A percentile compares a stretch with the other conserved stretches of the same genome.
These are phyloP conservation scores for Asbolus verrucosus DNA, from an alignment of 1,140 invertebrate species.

Conservation along the genomic window DNA sequence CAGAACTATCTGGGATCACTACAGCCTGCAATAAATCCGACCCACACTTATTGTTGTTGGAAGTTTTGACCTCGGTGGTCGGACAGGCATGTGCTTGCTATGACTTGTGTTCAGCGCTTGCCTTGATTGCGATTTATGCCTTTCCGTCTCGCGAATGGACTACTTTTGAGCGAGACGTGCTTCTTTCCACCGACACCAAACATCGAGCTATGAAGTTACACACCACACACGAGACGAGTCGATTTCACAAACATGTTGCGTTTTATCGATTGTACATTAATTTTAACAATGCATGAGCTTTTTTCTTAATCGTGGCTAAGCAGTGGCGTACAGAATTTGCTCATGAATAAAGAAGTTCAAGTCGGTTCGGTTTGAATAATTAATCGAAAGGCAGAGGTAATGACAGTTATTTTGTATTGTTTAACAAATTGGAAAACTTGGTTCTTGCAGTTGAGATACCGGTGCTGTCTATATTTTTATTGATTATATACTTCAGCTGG, in stretches of 20 bases:
- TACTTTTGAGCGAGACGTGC: slow-evolving; percentile 22
- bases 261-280: slow-evolving; percentile 1
- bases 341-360: slow-evolving; percentile 3
- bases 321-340: background rate
- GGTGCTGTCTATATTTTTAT: slow-evolving; percentile 13
- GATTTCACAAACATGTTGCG: background rate
- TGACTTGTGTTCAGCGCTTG: slow-evolving; percentile 47
- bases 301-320: background rate
- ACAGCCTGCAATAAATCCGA: slow-evolving; percentile 51
- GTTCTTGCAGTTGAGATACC: slow-evolving; percentile 4
- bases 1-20: slow-evolving; percentile 43
- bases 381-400: slow-evolving; percentile 2
- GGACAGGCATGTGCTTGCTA: slow-evolving; percentile 51
- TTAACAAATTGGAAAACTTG: slow-evolving; percentile 7
- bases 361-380: slow-evolving; percentile 6
- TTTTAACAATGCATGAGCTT: slow-evolving; percentile 4
- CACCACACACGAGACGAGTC: background rate
- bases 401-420: slow-evolving; percentile 24
- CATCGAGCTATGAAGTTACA: no score
- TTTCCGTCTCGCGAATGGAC: slow-evolving; percentile 42
- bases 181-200: background rate
- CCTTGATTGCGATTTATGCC: slow-evolving; percentile 56
- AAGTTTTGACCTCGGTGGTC: slow-evolving; percentile 48
- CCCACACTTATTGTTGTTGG: slow-evolving; percentile 55
- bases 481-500: slow-evolving; percentile 15